A percentile compares a stretch with the other conserved stretches of the same genome.
phyloP scores from a whole-genome alignment of 1,140 invertebrate species.

The Zaprionus gabonicus region DNA sequence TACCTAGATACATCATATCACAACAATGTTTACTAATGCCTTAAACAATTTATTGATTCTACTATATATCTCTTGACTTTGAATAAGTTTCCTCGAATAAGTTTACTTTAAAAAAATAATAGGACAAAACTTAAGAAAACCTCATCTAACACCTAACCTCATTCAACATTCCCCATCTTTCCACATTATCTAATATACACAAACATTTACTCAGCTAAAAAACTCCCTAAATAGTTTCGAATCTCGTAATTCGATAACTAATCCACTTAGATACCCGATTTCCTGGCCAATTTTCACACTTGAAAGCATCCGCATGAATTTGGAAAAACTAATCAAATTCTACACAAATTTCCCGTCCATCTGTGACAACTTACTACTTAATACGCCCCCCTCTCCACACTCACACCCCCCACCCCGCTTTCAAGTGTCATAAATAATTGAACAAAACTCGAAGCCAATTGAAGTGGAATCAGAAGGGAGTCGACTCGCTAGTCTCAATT shows the following conservation, averaged over 20 bases:
- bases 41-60: too few species aligned
- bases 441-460: slow-evolving; percentile 34
- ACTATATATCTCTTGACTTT: too few species aligned
- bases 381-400: background rate
- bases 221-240: background rate
- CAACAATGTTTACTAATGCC: too few species aligned
- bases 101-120: too few species aligned
- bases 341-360: background rate
- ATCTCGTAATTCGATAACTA: background rate
- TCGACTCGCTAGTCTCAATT: slow-evolving; percentile 23
- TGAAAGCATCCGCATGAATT: background rate
- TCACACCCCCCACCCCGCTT: background rate
- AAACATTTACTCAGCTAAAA: background rate
- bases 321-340: slow-evolving; percentile 10
- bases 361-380: background rate
- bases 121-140: too few species aligned
- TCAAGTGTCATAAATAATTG: slow-evolving; percentile 38
- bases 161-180: background rate
- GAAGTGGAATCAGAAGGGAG: slow-evolving; percentile 13
- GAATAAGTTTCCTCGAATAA: too few species aligned
- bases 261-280: background rate
- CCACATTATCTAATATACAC: background rate
- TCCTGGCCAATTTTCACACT: background rate
- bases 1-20: too few species aligned
- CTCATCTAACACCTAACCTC: background rate